Base-by-base conservation (phyloP, 1,140 invertebrate species). In the Aleiodes sp. region DNA sequence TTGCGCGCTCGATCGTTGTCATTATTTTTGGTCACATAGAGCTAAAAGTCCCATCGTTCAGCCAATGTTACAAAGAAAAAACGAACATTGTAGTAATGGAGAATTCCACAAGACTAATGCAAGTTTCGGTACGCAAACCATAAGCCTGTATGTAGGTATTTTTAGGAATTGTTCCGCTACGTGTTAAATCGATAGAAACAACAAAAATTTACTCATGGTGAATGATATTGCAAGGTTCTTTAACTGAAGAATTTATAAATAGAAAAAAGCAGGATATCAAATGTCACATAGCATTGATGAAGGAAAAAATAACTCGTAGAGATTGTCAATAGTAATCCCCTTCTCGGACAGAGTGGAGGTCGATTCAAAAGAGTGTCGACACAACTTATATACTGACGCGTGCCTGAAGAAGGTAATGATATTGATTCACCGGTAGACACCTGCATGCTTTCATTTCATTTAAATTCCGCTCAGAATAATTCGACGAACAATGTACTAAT, bases 361-460 rank as follows among this genome's bases (percentile, higher is more conserved):
- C 29, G 21, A 29, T 37, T 26, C 33, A 31, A 29, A 29, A 28
- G 14, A 4, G 59, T 26, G 16, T 21, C 4, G 26, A 59, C 24
- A 28, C 46, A 21, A 26, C 3, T 16, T 52, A 65, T 52, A 33
- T 63, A 46, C 52, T 19, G 31, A 31, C 69, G 66, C 66, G 56
- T 68, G 65, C n/a, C 41, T 74, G 70, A 67, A 33, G 68, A 39
- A 61, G 71, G 80, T 76, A 77, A 79, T 73, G 78, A 73, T 82
- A 82, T 82, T 72, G 80, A 82, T 82, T 76, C 31, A 31, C 52
- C 67, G 66, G 60, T 56, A 31, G 46, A 66, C 71, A 77, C 70
- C 70, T 71, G 70, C 75, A 63, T 46, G 65, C 39, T 75, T 61
- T 69, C 16, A 61, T 68, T 72, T 66, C 37, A 35, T 33, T 61